phyloP scores from a whole-genome alignment of 2,888 invertebrate genomes.

The Meiosimyza decipiens region DNA sequence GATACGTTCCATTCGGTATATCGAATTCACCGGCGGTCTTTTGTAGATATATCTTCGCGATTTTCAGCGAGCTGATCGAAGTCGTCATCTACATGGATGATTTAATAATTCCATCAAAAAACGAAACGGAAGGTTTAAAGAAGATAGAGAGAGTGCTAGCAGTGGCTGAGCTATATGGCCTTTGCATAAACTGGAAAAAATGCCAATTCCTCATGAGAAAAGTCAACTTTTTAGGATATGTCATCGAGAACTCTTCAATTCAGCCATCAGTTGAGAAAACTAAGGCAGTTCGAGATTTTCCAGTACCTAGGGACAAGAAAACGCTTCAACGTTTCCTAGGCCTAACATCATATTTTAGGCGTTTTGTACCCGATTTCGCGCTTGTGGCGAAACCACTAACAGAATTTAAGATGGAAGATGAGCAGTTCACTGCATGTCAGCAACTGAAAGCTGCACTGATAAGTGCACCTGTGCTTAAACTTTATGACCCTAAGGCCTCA shows the following conservation, averaged over 20 bases:
- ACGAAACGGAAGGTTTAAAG: conserved; percentile 32
- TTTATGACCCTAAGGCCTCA: conserved; percentile 39
- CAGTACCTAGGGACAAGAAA: conserved; percentile 35
- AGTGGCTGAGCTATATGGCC: neutral
- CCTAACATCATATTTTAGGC: conserved; percentile 43
- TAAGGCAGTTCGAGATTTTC: conserved; percentile 36
- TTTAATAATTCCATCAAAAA: conserved; percentile 38
- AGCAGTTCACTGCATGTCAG: conserved; percentile 36
- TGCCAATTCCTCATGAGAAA: conserved; percentile 40
- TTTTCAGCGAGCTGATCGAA: neutral
- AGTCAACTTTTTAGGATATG: conserved; percentile 41
- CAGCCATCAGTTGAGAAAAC: conserved; percentile 32
- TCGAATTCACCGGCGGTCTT: conserved; percentile 44
- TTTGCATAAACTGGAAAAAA: conserved; percentile 39
- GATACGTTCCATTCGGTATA: conserved; percentile 45
- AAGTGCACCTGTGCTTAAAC: conserved; percentile 37
- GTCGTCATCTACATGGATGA: conserved; percentile 43
- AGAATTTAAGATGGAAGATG: conserved; percentile 38
- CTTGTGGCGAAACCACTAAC: conserved; percentile 35
- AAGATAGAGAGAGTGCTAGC: conserved; percentile 26
- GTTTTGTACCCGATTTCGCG: conserved; percentile 38
- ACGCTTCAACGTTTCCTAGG: conserved; percentile 40
- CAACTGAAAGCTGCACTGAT: conserved; percentile 38
- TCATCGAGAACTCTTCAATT: conserved; percentile 32
- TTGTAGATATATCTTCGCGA: conserved; percentile 26